phyloP scores from a whole-genome alignment of 2,797 vertebrate genomes.

The Phoebastria nigripes region DNA sequence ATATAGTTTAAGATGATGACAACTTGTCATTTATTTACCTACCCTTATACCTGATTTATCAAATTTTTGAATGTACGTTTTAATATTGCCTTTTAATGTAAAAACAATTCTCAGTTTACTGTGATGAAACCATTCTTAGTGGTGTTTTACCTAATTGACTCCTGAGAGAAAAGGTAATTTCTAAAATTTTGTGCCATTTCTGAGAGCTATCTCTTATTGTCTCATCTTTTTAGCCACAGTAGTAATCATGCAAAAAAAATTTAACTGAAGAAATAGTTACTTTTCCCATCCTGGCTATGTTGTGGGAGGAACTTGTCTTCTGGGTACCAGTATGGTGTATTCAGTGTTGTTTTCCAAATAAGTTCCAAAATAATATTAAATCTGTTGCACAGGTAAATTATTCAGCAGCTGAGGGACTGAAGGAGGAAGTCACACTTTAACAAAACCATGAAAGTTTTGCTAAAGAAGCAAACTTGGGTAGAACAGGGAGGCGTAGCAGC shows the following conservation, averaged over 20 bases:
- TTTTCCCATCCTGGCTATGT: neutral
- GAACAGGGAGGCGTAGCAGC: neutral
- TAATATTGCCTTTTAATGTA: neutral
- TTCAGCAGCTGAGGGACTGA: neutral
- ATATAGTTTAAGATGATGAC: neutral
- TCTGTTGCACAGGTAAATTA: neutral
- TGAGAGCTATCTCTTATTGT: neutral
- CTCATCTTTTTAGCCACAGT: neutral
- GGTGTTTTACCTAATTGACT: neutral
- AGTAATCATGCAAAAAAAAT: neutral
- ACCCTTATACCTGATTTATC: neutral
- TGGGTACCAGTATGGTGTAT: neutral
- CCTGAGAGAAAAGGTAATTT: neutral
- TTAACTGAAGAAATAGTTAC: neutral
- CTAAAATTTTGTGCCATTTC: neutral
- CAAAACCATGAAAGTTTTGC: neutral
- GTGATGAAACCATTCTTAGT: neutral
- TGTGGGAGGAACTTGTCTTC: neutral
- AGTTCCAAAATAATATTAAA: neutral
- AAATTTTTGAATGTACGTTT: neutral
- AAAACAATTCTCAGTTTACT: neutral
- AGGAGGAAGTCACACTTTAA: neutral
- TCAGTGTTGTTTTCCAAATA: neutral
- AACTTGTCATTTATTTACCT: neutral
- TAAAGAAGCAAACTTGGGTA: neutral